Percentiles rank a stretch among this genome's conserved stretches.
These are phyloP conservation scores for Chiloscyllium punctatum DNA, from an alignment of 2,797 vertebrate genomes.

Conservation along the genomic window DNA sequence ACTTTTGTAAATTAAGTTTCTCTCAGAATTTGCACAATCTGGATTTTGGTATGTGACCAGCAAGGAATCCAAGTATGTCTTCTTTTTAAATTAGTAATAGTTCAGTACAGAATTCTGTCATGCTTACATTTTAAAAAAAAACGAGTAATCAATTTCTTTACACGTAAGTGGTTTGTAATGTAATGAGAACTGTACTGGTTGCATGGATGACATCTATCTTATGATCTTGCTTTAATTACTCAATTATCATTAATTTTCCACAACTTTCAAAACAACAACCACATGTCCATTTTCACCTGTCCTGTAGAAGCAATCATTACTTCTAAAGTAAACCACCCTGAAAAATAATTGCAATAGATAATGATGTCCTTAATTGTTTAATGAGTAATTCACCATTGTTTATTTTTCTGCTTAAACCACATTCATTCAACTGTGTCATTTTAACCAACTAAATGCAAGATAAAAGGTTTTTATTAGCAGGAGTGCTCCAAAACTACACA, in stretches of 20 bases:
- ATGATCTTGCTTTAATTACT: neutral
- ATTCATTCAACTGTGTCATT: neutral
- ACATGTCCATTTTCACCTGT: neutral
- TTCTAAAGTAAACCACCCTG: too few species aligned
- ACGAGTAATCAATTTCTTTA: neutral
- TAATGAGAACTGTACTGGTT: slow-evolving; percentile 19
- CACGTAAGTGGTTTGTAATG: neutral
- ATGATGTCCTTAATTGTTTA: neutral
- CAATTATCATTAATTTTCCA: neutral
- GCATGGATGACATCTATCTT: neutral
- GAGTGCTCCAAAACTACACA: neutral
- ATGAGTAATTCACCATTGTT: neutral
- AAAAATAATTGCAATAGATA: neutral
- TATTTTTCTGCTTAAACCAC: neutral
- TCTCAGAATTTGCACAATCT: neutral
- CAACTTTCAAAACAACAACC: neutral
- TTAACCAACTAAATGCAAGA: neutral
- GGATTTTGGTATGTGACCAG: neutral
- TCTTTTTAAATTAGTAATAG: neutral
- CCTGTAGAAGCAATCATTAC: neutral
- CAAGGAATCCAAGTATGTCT: neutral
- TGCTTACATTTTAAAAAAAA: neutral
- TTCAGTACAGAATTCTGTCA: neutral
- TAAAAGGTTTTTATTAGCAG: neutral
- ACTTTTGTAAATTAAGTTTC: neutral